These are phyloP conservation scores for Agrochola lychnidis DNA, from an alignment of 2,888 invertebrate genomes.

Conservation along the genomic window DNA sequence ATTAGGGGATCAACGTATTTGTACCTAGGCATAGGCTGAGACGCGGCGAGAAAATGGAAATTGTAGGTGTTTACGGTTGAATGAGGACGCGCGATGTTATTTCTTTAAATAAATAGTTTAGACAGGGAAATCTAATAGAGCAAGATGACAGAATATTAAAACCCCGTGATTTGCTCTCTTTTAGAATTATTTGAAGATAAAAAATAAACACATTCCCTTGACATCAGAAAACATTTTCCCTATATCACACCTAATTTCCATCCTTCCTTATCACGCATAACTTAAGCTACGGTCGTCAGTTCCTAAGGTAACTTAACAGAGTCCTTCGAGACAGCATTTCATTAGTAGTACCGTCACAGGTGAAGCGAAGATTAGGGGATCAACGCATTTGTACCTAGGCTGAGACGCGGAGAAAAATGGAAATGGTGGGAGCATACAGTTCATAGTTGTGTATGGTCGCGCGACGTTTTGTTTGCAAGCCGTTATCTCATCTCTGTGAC, in stretches of 20 bases:
- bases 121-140: too few species aligned
- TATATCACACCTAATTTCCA: conserved; percentile 3
- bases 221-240: neutral
- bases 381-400: conserved; percentile 35
- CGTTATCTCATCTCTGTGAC: too few species aligned
- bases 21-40: conserved; percentile 4
- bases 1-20: conserved; percentile 50
- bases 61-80: neutral
- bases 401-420: conserved; percentile 29
- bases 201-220: too few species aligned
- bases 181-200: too few species aligned
- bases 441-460: too few species aligned
- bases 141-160: too few species aligned
- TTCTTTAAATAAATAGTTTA: too few species aligned
- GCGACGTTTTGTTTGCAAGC: neutral
- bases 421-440: conserved; percentile 9
- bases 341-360: conserved; percentile 41
- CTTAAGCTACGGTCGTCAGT: conserved; percentile 2
- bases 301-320: neutral
- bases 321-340: conserved; percentile 25
- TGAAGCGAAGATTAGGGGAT: conserved; percentile 46
- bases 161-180: too few species aligned
- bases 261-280: neutral
- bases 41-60: conserved; percentile 42
- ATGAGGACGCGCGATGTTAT: too few species aligned